These are phyloP conservation scores for Polietes domitor DNA, from an alignment of 2,888 invertebrate species.

Conservation along the genomic window DNA sequence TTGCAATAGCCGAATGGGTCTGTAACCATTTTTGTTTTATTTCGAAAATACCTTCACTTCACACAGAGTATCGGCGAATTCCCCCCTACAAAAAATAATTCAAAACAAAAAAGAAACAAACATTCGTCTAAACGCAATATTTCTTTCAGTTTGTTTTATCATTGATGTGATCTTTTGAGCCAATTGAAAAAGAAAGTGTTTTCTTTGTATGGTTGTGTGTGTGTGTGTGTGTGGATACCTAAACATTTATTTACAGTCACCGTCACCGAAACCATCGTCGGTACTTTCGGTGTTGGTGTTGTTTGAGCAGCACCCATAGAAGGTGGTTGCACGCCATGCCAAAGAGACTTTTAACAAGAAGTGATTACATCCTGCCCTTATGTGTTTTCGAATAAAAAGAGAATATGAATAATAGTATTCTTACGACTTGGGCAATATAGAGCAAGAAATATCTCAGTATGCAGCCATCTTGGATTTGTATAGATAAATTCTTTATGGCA, in stretches of 20 bases:
- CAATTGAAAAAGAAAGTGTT: slow-evolving; percentile 65
- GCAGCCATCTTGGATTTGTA: too few relatives aligned
- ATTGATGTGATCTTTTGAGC: slow-evolving; percentile 47
- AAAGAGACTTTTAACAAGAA: neutral
- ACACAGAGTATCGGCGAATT: neutral
- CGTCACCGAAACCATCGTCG: neutral
- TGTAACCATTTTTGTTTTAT: neutral
- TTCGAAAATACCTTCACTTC: neutral
- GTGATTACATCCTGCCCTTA: neutral
- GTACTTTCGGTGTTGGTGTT: neutral
- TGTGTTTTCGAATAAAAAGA: too few relatives aligned
- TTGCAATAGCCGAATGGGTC: neutral
- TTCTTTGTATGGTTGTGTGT: slow-evolving; percentile 13
- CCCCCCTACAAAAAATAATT: neutral
- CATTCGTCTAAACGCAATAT: neutral
- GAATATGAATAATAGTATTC: too few relatives aligned
- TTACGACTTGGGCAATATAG: too few relatives aligned
- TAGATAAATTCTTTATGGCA: too few relatives aligned
- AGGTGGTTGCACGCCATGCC: neutral
- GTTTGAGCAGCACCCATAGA: neutral
- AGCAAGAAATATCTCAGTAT: too few relatives aligned
- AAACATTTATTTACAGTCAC: neutral
- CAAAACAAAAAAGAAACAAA: neutral
- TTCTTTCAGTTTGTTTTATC: slow-evolving; percentile 5
- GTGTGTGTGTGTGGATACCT: neutral